A percentile compares a stretch with the other conserved stretches of the same genome.
Conservation (phyloP, 64 coral and sea anemone species). For the Cladopsammia gracilis region DNA sequence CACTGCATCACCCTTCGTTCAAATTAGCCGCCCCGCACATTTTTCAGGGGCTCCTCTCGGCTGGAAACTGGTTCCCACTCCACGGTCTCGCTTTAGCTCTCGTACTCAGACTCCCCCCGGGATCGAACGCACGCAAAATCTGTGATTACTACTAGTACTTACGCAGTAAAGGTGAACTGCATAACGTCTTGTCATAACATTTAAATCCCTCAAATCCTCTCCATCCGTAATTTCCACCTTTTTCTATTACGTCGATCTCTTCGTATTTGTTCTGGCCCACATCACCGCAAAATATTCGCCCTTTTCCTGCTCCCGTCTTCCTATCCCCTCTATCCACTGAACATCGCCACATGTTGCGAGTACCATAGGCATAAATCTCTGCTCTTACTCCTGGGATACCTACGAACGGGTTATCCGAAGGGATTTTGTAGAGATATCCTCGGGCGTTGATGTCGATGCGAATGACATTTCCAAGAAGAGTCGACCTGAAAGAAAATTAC, state of each 20-base stretch:
- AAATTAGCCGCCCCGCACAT: no score
- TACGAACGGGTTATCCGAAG: conserved; percentile 85
- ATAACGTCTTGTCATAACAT: conserved; percentile 81
- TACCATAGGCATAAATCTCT: conserved; percentile 90
- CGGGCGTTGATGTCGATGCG: conserved; percentile 83
- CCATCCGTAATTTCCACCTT: conserved; percentile 96
- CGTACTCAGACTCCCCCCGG: no score
- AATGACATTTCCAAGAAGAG: conserved; percentile 78
- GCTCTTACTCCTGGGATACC: conserved; percentile 55
- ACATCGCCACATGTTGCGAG: conserved; percentile 94
- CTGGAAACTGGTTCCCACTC: no score
- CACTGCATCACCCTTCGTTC: no score
- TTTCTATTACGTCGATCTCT: conserved; percentile 90
- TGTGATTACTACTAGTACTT: background rate
- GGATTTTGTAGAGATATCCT: conserved; percentile 70
- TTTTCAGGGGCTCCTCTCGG: no score
- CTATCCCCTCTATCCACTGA: conserved; percentile 87
- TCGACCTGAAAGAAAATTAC: conserved; percentile 48
- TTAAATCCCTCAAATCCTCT: conserved; percentile 75
- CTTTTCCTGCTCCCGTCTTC: conserved; percentile 69
- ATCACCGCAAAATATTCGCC: conserved; percentile 90
- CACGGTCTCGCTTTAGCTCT: no score
- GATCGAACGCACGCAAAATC: background rate
- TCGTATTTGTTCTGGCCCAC: conserved; percentile 86
- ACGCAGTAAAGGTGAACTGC: conserved; percentile 68